A percentile compares a stretch with the other conserved stretches of the same genome.
phyloP scores from a whole-genome alignment of 2,888 invertebrate genomes.

The Catocala nupta region DNA sequence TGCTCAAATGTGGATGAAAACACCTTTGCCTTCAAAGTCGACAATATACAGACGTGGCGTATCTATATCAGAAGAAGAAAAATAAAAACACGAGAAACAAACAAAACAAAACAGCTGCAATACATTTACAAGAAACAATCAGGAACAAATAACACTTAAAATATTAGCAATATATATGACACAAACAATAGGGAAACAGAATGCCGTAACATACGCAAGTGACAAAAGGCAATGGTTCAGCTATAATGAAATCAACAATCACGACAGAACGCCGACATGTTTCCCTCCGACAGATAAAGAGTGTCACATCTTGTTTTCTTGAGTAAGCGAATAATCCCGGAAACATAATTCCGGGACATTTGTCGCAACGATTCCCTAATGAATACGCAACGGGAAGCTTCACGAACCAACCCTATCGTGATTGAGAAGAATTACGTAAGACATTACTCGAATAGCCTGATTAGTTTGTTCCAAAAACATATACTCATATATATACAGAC shows the following conservation, averaged over 20 bases:
- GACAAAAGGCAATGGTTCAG: conserved; percentile 40
- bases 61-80: no score
- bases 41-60: no score
- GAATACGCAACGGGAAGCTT: conserved; percentile 69
- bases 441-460: conserved; percentile 60
- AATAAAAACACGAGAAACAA: no score
- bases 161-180: conserved; percentile 29
- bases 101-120: no score
- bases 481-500: neutral
- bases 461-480: conserved; percentile 58
- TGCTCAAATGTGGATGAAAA: no score
- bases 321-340: conserved; percentile 69
- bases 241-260: conserved; percentile 59
- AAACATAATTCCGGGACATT: conserved; percentile 73
- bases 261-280: conserved; percentile 49
- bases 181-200: conserved; percentile 18
- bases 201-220: conserved; percentile 26
- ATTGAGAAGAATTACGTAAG: conserved; percentile 77
- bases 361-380: conserved; percentile 73
- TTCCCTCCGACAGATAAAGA: conserved; percentile 53
- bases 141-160: conserved; percentile 17
- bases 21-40: no score
- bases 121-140: neutral
- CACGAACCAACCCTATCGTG: conserved; percentile 76
- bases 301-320: conserved; percentile 69